phyloP scores from a whole-genome alignment of 2,113 vertebrate species.

The Proteles cristata region DNA sequence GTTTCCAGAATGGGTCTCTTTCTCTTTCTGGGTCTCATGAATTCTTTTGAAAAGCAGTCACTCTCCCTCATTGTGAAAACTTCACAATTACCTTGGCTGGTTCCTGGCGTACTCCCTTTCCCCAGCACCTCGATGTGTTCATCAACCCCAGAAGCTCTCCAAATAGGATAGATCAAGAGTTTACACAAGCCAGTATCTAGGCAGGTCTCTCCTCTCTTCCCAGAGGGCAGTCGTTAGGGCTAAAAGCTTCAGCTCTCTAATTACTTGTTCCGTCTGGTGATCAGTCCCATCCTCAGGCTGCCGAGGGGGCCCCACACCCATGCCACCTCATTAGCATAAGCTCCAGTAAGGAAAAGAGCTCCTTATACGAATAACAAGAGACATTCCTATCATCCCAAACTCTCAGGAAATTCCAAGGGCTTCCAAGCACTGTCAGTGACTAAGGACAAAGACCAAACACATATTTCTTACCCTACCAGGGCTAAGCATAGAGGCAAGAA shows the following conservation, averaged over 20 bases:
- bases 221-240: background rate
- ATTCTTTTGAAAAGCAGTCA: background rate
- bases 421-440: background rate
- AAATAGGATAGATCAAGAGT: background rate
- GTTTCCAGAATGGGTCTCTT: background rate
- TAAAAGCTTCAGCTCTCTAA: background rate
- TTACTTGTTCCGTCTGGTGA: background rate
- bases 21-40: background rate
- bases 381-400: background rate
- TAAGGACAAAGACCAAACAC: background rate
- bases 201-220: background rate
- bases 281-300: background rate
- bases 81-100: background rate
- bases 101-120: too few relatives aligned
- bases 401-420: background rate
- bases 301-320: background rate
- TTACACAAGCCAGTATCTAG: background rate
- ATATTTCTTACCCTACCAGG: background rate
- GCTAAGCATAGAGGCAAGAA: background rate
- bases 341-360: background rate
- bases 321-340: background rate
- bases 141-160: background rate
- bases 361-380: background rate
- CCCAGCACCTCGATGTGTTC: background rate
- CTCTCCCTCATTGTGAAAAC: background rate